A percentile compares a stretch with the other conserved stretches of the same genome.
These are phyloP conservation scores for Nephila pilipes DNA, from an alignment of 1,140 invertebrate species.

Conservation along the genomic window DNA sequence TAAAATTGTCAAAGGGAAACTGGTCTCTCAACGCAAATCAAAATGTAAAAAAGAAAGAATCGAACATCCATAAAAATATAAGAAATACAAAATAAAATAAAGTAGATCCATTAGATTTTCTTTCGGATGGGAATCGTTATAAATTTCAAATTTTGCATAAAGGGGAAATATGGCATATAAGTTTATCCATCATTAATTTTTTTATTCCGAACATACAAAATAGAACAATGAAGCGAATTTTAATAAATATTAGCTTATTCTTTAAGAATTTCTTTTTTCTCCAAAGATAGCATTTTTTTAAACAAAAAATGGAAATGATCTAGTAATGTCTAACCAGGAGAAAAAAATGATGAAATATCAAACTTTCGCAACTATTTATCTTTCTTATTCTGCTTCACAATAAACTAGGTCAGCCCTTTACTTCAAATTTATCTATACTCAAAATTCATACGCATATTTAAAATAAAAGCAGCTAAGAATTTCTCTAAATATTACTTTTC, in stretches of 20 bases:
- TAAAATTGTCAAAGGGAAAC: slow-evolving; percentile 1
- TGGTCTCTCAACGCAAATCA: not conserved
- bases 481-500: too few relatives aligned
- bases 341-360: not conserved
- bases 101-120: not conserved
- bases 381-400: not conserved
- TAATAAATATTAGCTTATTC: not conserved
- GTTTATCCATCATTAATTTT: not conserved
- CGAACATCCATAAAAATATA: not conserved
- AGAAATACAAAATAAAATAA: not conserved
- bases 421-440: not conserved
- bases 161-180: not conserved
- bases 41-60: slow-evolving; percentile 6
- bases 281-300: not conserved
- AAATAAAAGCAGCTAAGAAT: too few relatives aligned
- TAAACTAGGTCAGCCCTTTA: not conserved
- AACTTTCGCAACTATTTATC: not conserved
- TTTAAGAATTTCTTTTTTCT: not conserved
- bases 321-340: not conserved
- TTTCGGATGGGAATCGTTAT: not conserved
- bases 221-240: not conserved
- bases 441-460: not conserved
- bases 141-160: not conserved
- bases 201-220: not conserved
- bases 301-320: not conserved